phyloP scores from a whole-genome alignment of 53 echinoderm and acorn worm species.

The Crossaster papposus region DNA sequence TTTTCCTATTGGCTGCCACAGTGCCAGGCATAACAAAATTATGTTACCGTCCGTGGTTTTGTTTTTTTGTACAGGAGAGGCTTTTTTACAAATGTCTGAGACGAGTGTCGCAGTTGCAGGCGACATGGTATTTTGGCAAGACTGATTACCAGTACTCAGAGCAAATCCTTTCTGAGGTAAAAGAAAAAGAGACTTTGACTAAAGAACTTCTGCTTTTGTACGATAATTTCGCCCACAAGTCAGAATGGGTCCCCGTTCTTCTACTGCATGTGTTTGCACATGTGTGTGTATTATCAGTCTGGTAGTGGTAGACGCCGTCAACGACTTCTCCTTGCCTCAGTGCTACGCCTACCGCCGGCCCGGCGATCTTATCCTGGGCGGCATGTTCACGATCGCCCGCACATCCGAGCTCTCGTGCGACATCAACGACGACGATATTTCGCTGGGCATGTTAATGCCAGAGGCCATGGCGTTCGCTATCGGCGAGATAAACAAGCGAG shows the following conservation, averaged over 20 bases:
- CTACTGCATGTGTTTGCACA: background rate
- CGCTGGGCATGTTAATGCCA: conserved; percentile 19
- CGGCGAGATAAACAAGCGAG: conserved; percentile 28
- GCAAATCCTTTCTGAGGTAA: too few species aligned
- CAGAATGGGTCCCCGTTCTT: background rate
- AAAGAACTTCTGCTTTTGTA: too few species aligned
- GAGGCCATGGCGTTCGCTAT: conserved; percentile 62
- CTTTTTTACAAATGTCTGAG: too few species aligned
- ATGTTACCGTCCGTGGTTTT: too few species aligned
- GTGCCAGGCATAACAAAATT: too few species aligned
- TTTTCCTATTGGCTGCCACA: too few species aligned
- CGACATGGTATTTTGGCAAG: too few species aligned
- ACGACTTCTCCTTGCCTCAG: conserved; percentile 24
- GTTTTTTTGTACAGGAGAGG: too few species aligned
- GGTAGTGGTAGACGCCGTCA: background rate
- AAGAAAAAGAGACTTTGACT: too few species aligned
- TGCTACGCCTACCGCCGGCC: conserved; percentile 28
- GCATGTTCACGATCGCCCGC: conserved; percentile 45
- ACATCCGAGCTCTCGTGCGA: background rate
- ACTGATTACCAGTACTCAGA: too few species aligned
- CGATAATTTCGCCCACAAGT: background rate
- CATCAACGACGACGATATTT: conserved; percentile 13
- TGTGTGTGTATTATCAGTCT: background rate
- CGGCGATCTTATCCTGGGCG: conserved; percentile 49
- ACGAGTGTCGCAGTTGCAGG: too few species aligned